Evolutionary conservation across 2,888 invertebrate species (phyloP), one percentile per base, ranked within the genome.

Genomic region (Antheraea yamamai): DNA sequence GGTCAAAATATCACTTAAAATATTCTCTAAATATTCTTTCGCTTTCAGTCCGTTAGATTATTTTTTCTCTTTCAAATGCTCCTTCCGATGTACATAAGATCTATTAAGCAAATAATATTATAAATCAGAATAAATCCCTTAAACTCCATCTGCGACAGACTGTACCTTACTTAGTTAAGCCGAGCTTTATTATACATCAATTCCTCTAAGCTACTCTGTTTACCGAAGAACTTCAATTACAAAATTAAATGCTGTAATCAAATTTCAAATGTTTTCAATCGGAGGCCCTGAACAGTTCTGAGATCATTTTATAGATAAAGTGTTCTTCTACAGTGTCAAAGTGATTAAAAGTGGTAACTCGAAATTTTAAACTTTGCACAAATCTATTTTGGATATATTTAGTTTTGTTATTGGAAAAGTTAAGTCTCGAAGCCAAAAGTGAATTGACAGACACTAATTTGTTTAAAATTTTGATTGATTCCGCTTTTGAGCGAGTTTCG

Each of bases 381-480:
- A 68, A 68, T 73, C 78, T 78, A 79, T 80, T 80, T 78, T 78
- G 77, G 77, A 83, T 79, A 64, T 64, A 64, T 79, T 82, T 80
- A 79, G 79, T 82, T 84, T 83, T 84, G 82, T 82, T 85, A 84
- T 85, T 84, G 79, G 82, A 82, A 85, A 87, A 86, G 81, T 88
- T 86, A 75, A 72, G 52, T 72, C 52, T 64, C 73, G 72, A 77
- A 76, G 81, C 39, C 76, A 78, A 83, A 85, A 83, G 84, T 86
- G 83, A 80, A 80, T 74, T 81, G 58, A 77, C 71, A 72, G 76
- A 80, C 78, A 77, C 77, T 83, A 84, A 86, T 83, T 87, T 80
- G 79, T 82, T 83, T 83, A 77, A 83, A 87, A 84, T 84, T 86
- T 87, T 88, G 86, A 89, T 89, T 88, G 86, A 87, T 88, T 85